Evolutionary conservation across 2,113 vertebrate species (phyloP).

Genomic region (Mola mola): DNA sequence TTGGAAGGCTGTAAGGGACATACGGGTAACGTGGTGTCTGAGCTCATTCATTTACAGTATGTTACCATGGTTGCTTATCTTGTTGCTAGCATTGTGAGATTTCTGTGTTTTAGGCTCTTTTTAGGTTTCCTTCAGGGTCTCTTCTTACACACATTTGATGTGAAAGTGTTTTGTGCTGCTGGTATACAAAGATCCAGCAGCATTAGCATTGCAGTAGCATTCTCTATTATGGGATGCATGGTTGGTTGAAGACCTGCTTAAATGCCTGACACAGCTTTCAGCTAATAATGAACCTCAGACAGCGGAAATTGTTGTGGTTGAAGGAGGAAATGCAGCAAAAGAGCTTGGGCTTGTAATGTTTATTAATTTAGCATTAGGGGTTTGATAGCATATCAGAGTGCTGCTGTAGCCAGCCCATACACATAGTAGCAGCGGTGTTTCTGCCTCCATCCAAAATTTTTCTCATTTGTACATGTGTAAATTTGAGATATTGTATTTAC

Average conservation of each 20-base stretch:
- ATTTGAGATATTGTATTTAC: conserved; percentile 71
- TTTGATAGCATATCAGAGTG: conserved; percentile 6
- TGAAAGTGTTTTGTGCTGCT: not conserved
- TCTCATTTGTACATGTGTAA: conserved; percentile 62
- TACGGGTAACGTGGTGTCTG: conserved; percentile 59
- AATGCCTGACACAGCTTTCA: conserved; percentile 15
- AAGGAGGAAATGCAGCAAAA: conserved; percentile 56
- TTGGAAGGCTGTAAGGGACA: conserved; percentile 70
- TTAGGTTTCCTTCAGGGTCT: conserved; percentile 1
- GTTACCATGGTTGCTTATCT: conserved; percentile 7
- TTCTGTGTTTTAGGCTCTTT: not conserved
- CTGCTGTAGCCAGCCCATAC: conserved; percentile 9
- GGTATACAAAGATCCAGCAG: not conserved
- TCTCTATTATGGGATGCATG: conserved; percentile 14
- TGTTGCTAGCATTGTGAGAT: not conserved
- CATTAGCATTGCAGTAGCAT: conserved; percentile 2
- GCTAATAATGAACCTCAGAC: conserved; percentile 35
- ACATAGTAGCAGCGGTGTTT: conserved; percentile 1
- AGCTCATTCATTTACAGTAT: conserved; percentile 35
- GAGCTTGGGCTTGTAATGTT: conserved; percentile 42
- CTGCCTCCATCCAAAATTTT: conserved; percentile 21
- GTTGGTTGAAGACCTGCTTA: conserved; percentile 25
- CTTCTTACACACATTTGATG: not conserved
- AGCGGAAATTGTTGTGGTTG: conserved; percentile 24
- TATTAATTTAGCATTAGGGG: conserved; percentile 39